These are phyloP conservation scores for Drosophila antonietae DNA, from an alignment of 2,888 invertebrate species.

Conservation along the genomic window DNA sequence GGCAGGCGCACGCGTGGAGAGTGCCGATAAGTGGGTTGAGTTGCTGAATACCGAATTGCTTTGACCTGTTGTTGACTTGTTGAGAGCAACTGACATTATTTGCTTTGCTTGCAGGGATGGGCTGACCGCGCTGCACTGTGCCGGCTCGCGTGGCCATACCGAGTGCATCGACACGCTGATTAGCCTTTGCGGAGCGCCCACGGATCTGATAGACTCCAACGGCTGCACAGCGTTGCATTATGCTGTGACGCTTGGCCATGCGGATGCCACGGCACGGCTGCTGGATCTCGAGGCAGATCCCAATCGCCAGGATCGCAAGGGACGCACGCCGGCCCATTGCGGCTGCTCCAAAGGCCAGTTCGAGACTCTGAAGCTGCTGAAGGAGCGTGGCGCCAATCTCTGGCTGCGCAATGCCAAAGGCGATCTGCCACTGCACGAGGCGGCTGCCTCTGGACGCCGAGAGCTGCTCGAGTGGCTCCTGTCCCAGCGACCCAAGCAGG, in stretches of 20 bases:
- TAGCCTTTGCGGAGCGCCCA: slow-evolving; percentile 93
- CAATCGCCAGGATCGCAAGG: slow-evolving; percentile 96
- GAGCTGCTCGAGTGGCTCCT: slow-evolving; percentile 95
- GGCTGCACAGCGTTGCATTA: slow-evolving; percentile 99
- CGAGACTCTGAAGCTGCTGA: slow-evolving; percentile 91
- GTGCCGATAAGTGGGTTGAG: slow-evolving; percentile 89
- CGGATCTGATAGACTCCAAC: slow-evolving; percentile 95
- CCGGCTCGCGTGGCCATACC: slow-evolving; percentile 97
- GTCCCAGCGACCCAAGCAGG: slow-evolving; percentile 91
- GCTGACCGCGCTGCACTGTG: slow-evolving; percentile 97
- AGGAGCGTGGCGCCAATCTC: slow-evolving; percentile 92
- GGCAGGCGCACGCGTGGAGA: slow-evolving; percentile 92
- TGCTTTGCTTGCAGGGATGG: slow-evolving; percentile 90
- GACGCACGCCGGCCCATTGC: slow-evolving; percentile 96
- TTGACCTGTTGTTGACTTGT: not conserved
- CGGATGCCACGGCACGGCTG: slow-evolving; percentile 95
- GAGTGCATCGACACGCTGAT: slow-evolving; percentile 95
- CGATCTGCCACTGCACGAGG: slow-evolving; percentile 98
- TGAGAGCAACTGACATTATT: not conserved
- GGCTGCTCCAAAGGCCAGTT: slow-evolving; percentile 98
- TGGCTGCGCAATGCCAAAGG: slow-evolving; percentile 97
- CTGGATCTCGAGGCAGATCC: slow-evolving; percentile 96
- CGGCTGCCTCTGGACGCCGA: slow-evolving; percentile 95
- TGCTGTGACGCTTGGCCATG: slow-evolving; percentile 97
- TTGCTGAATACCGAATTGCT: not conserved